Base-by-base conservation (phyloP, 2,888 invertebrate genomes). In the Chironomus riparius region DNA sequence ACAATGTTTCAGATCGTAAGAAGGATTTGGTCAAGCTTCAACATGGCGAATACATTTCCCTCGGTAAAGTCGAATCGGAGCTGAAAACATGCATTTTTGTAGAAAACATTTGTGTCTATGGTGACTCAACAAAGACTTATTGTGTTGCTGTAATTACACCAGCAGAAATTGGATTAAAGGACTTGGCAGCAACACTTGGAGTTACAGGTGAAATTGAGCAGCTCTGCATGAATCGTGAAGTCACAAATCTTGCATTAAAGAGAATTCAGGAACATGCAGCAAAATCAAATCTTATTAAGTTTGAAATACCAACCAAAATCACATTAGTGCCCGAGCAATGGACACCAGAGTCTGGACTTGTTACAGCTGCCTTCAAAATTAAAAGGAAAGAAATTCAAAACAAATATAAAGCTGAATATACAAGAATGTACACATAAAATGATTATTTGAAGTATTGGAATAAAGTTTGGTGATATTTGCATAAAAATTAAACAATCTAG, bases 21-120 rank as follows among this genome's bases (percentile, higher is more conserved):
- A 99, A 99, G 86, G 99, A 99, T 86, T 87, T 99, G 79, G 97
- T 99, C 56, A 99, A 99, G 85, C 88, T 99, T 74, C 97, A 98
- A 84, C 93, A 95, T 47, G 99, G 99, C 78, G 99, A 99, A 85
- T 99, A 99, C 84, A 95, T 99, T 21, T 98, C 98, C 0, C 87
- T 99, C 70, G 97, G 97, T 78, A 97, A 97, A 85, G 96, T 98
- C 56, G 99, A 99, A 83, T 91, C 97, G 0, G 94, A 94, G 82
- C 86, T 99, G 80, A 97, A 98, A 84, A 96, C 97, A 7, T 95
- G 94, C 80, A 92, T 97, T 7, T 85, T 97, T 50, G 92, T 99
- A 72, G 98, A 99, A 84, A 98, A 98, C 85, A 93, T 98, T 83
- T 99, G 98, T 83, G 93, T 98, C 70, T 96, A 96, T 84, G 99